Conservation (phyloP, 2,113 vertebrate species). For the Rhinolophus sinicus region DNA sequence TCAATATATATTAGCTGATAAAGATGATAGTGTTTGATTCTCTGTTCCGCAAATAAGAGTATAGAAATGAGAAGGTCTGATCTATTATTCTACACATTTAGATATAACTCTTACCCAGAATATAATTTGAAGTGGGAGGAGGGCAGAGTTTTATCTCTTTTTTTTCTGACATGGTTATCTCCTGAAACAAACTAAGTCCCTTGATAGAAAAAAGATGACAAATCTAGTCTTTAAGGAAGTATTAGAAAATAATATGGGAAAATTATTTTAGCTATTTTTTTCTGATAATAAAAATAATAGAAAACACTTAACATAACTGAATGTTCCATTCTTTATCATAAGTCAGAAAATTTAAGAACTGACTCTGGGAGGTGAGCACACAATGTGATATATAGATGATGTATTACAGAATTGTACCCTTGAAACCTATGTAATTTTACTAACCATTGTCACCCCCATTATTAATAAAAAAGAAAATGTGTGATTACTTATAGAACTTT, state of each 20-base stretch:
- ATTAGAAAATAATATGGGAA: neutral
- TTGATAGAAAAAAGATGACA: slow-evolving; percentile 14
- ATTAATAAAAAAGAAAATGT: neutral
- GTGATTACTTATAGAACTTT: neutral
- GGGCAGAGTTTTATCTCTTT: neutral
- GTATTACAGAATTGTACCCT: no score
- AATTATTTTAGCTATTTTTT: slow-evolving; percentile 13
- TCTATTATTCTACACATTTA: neutral
- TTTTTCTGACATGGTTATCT: neutral
- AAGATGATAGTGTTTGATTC: neutral
- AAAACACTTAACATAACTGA: neutral
- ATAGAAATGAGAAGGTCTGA: neutral
- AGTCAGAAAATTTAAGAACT: neutral
- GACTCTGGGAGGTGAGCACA: no score
- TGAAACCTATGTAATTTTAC: no score
- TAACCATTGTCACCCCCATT: no score
- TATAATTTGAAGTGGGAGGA: neutral
- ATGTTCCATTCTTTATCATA: neutral
- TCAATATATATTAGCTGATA: neutral
- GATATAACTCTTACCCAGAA: neutral
- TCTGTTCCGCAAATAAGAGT: neutral
- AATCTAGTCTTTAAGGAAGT: neutral
- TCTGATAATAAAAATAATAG: slow-evolving; percentile 18
- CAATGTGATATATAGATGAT: no score
- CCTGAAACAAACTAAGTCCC: neutral